phyloP scores from a whole-genome alignment of 2,888 invertebrate genomes.

The Eupithecia dodoneata region DNA sequence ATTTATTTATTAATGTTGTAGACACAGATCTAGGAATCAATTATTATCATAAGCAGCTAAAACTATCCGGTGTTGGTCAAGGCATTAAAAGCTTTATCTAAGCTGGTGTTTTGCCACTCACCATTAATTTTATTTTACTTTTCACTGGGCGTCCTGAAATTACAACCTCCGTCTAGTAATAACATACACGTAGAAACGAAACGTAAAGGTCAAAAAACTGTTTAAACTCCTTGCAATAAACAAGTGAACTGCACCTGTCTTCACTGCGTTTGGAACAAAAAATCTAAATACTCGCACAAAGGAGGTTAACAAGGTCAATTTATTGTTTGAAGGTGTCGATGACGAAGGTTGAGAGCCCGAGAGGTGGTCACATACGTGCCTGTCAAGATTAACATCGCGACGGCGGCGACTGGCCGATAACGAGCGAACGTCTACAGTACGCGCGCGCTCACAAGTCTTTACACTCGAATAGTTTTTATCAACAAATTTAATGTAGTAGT shows the following conservation, averaged over 20 bases:
- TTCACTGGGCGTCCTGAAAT: neutral
- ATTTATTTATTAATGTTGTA: neutral
- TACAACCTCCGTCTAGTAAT: neutral
- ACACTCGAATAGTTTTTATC: neutral
- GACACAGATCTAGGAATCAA: neutral
- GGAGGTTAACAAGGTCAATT: conserved; percentile 69
- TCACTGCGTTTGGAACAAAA: conserved; percentile 40
- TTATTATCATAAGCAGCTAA: neutral
- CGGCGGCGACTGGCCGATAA: conserved; percentile 59
- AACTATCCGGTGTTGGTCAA: neutral
- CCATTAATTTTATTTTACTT: neutral
- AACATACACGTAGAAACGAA: neutral
- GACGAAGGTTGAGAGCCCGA: conserved; percentile 58
- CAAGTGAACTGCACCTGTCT: conserved; percentile 38
- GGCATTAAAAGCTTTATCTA: neutral
- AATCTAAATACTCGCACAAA: conserved; percentile 53
- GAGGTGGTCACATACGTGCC: conserved; percentile 72
- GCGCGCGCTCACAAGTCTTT: conserved; percentile 51
- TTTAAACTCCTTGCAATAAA: conserved; percentile 18
- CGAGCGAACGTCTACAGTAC: conserved; percentile 70
- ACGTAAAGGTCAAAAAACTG: neutral
- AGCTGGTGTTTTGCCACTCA: neutral
- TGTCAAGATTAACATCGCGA: conserved; percentile 75
- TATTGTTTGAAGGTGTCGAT: conserved; percentile 72
- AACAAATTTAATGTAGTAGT: neutral